Evolutionary conservation across 2,888 invertebrate genomes (phyloP).

Genomic region (Heliconius charithonia): DNA sequence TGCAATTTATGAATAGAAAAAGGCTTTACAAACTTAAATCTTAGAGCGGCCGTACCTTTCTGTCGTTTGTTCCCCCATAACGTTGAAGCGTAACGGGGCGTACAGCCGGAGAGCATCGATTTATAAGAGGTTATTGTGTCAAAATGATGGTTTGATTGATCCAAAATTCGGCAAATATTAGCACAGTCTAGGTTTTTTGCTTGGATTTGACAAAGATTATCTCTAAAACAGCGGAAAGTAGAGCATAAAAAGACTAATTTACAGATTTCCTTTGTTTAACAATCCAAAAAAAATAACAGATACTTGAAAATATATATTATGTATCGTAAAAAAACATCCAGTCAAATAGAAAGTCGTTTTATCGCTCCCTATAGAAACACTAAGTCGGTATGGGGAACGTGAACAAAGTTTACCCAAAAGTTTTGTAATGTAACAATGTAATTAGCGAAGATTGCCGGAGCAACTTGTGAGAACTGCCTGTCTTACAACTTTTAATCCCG

Average conservation of each 20-base stretch:
- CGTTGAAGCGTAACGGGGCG: too few species aligned
- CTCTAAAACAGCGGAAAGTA: background rate
- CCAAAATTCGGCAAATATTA: too few species aligned
- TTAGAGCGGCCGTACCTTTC: too few species aligned
- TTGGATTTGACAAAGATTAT: too few species aligned
- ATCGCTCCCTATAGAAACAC: conserved; percentile 45
- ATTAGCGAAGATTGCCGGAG: conserved; percentile 64
- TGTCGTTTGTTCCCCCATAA: too few species aligned
- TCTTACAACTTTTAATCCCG: conserved; percentile 17
- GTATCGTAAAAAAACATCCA: conserved; percentile 34
- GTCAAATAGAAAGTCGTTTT: conserved; percentile 44
- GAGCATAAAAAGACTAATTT: background rate
- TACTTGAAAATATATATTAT: background rate
- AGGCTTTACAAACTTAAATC: too few species aligned
- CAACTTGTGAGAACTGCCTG: conserved; percentile 29
- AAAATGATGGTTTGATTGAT: too few species aligned
- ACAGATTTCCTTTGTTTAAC: background rate
- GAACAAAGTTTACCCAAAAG: conserved; percentile 80
- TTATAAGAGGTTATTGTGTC: too few species aligned
- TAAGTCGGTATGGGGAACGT: conserved; percentile 56
- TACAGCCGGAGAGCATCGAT: too few species aligned
- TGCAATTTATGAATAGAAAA: too few species aligned
- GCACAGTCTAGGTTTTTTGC: too few species aligned
- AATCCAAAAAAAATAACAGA: background rate
- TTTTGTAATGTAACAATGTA: conserved; percentile 81